phyloP scores from a whole-genome alignment of 2,797 vertebrate species.

The Eidolon dupreanum region DNA sequence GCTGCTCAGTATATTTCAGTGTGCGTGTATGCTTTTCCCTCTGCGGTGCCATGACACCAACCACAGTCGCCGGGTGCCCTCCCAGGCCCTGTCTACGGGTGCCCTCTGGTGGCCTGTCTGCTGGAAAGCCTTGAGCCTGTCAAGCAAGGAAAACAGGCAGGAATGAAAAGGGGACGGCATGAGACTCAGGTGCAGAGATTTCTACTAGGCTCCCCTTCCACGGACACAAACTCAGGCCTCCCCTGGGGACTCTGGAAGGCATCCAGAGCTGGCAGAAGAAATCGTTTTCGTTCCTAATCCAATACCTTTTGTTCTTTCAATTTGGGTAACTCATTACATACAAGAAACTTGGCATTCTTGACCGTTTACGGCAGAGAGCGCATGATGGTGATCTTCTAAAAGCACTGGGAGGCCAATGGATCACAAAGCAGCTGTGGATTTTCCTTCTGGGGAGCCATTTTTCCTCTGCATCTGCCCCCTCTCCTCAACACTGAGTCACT shows the following conservation, averaged over 20 bases:
- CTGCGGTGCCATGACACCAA: neutral
- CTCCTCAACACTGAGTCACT: neutral
- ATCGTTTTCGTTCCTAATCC: neutral
- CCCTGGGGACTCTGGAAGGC: neutral
- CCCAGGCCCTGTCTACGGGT: conserved; percentile 40
- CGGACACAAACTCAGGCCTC: neutral
- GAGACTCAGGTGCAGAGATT: neutral
- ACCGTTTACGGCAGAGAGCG: neutral
- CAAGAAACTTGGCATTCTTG: neutral
- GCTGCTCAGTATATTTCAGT: neutral
- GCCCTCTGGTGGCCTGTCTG: conserved; percentile 67
- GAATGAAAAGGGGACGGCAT: neutral
- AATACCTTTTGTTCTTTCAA: neutral
- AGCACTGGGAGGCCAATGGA: no score
- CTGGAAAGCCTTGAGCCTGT: neutral
- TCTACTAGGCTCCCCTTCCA: neutral
- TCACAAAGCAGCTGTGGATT: neutral
- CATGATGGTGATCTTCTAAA: neutral
- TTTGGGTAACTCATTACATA: neutral
- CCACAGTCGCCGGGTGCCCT: rapidly evolving
- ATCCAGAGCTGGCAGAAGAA: neutral
- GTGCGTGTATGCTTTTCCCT: neutral
- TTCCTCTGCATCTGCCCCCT: neutral
- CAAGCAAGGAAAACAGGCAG: neutral
- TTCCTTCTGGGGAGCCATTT: neutral